phyloP scores from a whole-genome alignment of 2,888 invertebrate genomes.

The Patella pellucida region DNA sequence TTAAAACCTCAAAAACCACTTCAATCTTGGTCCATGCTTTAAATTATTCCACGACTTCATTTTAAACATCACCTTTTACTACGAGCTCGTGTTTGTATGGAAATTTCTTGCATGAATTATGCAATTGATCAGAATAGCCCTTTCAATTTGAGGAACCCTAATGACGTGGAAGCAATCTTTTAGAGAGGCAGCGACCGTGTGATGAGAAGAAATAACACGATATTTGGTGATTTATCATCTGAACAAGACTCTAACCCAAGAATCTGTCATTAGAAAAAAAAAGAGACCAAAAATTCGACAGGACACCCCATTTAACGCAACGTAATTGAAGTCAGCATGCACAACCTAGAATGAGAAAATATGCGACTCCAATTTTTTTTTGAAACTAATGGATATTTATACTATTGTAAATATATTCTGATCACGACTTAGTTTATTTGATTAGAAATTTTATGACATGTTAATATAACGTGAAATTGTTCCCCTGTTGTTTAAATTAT shows the following conservation, averaged over 20 bases:
- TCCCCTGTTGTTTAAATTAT: too few relatives aligned
- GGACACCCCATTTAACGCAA: slow-evolving; percentile 10
- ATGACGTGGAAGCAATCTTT: slow-evolving; percentile 11
- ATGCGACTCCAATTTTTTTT: background rate
- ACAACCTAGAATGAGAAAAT: background rate
- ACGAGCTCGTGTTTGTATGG: slow-evolving; percentile 5
- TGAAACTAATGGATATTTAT: too few relatives aligned
- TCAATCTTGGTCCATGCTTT: background rate
- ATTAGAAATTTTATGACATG: too few relatives aligned
- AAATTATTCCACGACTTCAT: slow-evolving; percentile 1
- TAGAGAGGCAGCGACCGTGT: slow-evolving; percentile 2
- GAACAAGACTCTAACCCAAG: background rate
- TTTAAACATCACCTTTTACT: slow-evolving; percentile 5
- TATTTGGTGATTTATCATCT: slow-evolving; percentile 6
- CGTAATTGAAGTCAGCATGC: background rate
- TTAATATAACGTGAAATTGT: too few relatives aligned
- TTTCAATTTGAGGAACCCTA: slow-evolving; percentile 3
- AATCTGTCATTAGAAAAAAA: slow-evolving; percentile 2
- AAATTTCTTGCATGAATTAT: slow-evolving; percentile 12
- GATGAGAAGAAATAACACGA: slow-evolving; percentile 11
- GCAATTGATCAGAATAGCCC: slow-evolving; percentile 9
- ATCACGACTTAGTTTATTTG: background rate
- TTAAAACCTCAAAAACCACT: slow-evolving; percentile 9
- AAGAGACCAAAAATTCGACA: slow-evolving; percentile 7
- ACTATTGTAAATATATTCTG: slow-evolving; percentile 6